Conservation (phyloP, 2,888 invertebrate species). For the Mesopsocus fuscifrons region DNA sequence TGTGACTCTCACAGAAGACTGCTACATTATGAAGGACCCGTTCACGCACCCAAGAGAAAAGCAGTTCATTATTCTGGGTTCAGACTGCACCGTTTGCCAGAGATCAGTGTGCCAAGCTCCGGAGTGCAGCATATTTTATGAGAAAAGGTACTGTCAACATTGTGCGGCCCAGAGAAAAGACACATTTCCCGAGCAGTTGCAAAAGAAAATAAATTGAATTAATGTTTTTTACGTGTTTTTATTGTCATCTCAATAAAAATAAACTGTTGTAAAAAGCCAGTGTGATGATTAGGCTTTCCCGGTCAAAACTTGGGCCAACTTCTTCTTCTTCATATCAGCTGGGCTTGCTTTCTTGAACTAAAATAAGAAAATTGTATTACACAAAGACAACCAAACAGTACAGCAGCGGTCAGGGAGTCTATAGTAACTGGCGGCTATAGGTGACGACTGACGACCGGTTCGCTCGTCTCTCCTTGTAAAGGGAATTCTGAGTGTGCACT, state of each 20-base stretch:
- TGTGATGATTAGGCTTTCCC: too few relatives aligned
- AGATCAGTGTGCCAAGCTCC: conserved; percentile 48
- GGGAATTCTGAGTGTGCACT: too few relatives aligned
- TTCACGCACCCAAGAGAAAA: conserved; percentile 53
- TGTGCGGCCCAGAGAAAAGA: conserved; percentile 41
- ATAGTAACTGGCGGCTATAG: too few relatives aligned
- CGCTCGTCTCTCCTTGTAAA: too few relatives aligned
- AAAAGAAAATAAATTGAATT: conserved; percentile 35
- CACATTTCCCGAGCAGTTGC: conserved; percentile 48
- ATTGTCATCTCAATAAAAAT: background rate
- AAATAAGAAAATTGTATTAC: conserved; percentile 1
- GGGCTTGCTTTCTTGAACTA: conserved; percentile 32
- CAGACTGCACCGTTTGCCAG: conserved; percentile 50
- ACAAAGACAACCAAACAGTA: too few relatives aligned
- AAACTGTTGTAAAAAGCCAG: background rate
- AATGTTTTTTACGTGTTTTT: background rate
- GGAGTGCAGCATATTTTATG: conserved; percentile 64
- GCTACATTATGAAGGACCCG: conserved; percentile 70
- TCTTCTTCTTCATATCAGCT: conserved; percentile 32
- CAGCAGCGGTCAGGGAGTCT: conserved; percentile 10
- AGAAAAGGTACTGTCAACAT: conserved; percentile 46
- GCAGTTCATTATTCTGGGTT: conserved; percentile 59
- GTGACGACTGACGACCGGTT: too few relatives aligned
- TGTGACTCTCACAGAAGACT: conserved; percentile 46
- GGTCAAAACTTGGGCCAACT: conserved; percentile 25